phyloP scores from a whole-genome alignment of 2,888 invertebrate genomes.

The Fragum whitleyi region DNA sequence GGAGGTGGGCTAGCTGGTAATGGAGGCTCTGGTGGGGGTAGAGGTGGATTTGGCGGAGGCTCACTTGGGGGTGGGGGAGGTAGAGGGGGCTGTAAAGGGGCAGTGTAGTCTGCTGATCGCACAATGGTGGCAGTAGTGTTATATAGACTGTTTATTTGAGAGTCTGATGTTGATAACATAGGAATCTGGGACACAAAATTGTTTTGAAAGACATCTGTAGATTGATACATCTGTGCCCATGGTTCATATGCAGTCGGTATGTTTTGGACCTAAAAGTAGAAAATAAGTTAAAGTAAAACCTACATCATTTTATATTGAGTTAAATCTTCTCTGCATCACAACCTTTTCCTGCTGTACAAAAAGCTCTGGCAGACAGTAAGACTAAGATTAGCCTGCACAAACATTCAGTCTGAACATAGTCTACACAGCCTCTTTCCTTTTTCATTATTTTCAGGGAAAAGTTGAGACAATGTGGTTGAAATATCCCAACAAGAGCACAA shows the following conservation, averaged over 20 bases:
- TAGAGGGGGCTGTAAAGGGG: constrained; percentile 46
- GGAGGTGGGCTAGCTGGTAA: constrained; percentile 40
- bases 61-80: constrained; percentile 67
- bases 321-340: no score
- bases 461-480: no score
- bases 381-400: no score
- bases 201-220: not conserved
- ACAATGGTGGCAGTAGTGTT: constrained; percentile 11
- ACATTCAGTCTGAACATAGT: no score
- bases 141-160: not conserved
- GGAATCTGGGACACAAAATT: not conserved
- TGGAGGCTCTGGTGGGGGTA: constrained; percentile 65
- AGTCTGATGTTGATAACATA: not conserved
- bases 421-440: no score
- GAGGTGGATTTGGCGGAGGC: constrained; percentile 62
- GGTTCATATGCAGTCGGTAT: not conserved
- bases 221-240: constrained; percentile 18
- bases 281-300: no score
- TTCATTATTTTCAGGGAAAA: no score
- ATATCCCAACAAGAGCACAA: no score
- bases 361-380: no score
- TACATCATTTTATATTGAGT: no score
- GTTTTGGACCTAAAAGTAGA: constrained; percentile 12
- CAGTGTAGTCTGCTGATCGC: not conserved
- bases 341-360: no score